Conservation (phyloP, 2,797 vertebrate genomes). For the Typhlichthys eigenmanni region DNA sequence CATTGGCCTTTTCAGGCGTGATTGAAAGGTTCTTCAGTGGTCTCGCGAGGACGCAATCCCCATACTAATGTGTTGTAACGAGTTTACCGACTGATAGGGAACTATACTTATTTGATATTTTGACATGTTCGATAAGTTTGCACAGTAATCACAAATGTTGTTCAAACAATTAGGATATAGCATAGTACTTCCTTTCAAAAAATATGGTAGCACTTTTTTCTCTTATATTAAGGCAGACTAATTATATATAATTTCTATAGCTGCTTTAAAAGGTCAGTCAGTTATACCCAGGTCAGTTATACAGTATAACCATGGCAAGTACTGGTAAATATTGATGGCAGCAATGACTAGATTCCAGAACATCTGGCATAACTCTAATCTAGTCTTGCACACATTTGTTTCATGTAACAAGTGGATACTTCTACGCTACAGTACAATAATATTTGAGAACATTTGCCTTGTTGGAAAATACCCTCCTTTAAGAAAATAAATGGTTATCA, state of each 20-base stretch:
- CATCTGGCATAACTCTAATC: conserved; percentile 12
- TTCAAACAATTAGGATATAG: no score
- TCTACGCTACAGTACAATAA: not conserved
- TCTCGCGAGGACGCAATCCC: no score
- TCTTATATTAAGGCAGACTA: not conserved
- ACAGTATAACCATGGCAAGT: conserved; percentile 7
- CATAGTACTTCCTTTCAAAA: no score
- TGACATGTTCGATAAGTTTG: conserved; percentile 16
- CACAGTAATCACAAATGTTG: not conserved
- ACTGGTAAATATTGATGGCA: conserved; percentile 42
- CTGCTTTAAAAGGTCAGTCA: not conserved
- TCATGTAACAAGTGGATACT: not conserved
- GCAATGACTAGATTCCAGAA: conserved; percentile 35
- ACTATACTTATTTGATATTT: not conserved
- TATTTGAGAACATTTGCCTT: no score
- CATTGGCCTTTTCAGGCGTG: no score
- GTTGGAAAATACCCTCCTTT: no score
- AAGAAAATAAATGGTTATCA: no score
- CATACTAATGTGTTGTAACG: no score
- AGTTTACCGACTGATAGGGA: no score
- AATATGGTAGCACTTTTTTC: no score
- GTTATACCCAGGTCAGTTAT: not conserved
- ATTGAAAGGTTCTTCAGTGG: no score
- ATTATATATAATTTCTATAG: not conserved
- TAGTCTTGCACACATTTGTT: not conserved